Evolutionary conservation across 2,888 invertebrate genomes (phyloP), one percentile per base, ranked within the genome.

Genomic region (Imbricaverruca yamaguchii): DNA sequence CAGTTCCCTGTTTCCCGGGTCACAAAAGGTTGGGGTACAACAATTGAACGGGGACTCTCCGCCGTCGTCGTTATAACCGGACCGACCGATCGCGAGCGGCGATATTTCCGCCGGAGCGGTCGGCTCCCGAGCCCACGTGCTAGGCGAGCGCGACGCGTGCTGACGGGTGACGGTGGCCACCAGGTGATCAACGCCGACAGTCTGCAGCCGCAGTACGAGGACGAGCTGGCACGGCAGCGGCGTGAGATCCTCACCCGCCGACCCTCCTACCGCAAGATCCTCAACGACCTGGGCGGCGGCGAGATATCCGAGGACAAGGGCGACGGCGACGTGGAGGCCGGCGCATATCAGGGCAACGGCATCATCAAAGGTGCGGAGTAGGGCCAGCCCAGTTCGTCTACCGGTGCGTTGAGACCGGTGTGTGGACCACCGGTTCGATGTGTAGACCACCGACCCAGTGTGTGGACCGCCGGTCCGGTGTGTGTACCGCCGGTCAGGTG

Each of bases 221-320:
- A 95, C 84, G 94, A 94, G 87, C 93, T 93, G 84, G 94, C 94
- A 83, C 93, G 93, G 86, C 95, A 95, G 87, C 91, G 96, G 86
- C 90, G 95, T 86, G 97, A 97, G 88, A 92, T 95, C 88, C 90
- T 98, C 85, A 95, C 96, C 81, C 90, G 97, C 87, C 91, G 97
- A 87, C 97, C 97, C 81, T 97, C 97, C 39, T 98, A 98, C 88
- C 92, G 97, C 87, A 97, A 97, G 91, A 97, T 98, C 85, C 91
- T 97, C 84, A 97, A 95, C 90, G 97, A 98, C 87, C 91, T 97
- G 86, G 94, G 94, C 85, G 95, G 93, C 86, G 94, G 93, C 86
- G 74, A 74, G 74, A 94, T 95, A 88, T 93, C 94, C 89, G 94
- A 79, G 57, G 79, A 79, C 57, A 79, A 79, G 79, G 79, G 23